These are phyloP conservation scores for Nyctibius grandis DNA, from an alignment of 2,797 vertebrate genomes.

Conservation along the genomic window DNA sequence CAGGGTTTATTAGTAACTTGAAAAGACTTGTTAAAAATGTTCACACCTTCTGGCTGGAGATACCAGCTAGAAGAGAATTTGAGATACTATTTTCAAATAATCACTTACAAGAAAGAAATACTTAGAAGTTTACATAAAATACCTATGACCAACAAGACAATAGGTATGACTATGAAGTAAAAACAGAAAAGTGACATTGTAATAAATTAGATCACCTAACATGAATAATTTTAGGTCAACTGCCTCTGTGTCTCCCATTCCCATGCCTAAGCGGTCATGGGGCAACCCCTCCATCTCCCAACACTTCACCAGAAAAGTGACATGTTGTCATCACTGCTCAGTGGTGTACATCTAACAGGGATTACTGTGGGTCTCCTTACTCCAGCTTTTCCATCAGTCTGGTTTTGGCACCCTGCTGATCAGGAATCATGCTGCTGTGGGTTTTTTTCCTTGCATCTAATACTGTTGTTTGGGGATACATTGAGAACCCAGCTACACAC, in stretches of 20 bases:
- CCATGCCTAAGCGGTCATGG: fast-evolving
- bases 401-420: background rate
- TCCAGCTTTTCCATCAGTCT: background rate
- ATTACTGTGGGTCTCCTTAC: background rate
- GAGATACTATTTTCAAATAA: background rate
- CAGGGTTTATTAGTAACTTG: background rate
- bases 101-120: background rate
- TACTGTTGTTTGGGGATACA: background rate
- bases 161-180: background rate
- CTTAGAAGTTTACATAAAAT: background rate
- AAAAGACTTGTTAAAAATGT: background rate
- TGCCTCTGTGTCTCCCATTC: background rate
- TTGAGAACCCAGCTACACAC: fast-evolving
- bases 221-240: background rate
- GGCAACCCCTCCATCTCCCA: background rate
- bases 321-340: background rate
- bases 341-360: fast-evolving
- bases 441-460: background rate
- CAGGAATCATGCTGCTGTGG: background rate
- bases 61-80: background rate
- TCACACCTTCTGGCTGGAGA: background rate
- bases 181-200: background rate
- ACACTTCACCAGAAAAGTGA: background rate
- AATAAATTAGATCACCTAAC: background rate
- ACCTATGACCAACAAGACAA: background rate